phyloP scores from a whole-genome alignment of 30 jellyfish, hydroid and myxozoan species.

The Pelagia noctiluca region DNA sequence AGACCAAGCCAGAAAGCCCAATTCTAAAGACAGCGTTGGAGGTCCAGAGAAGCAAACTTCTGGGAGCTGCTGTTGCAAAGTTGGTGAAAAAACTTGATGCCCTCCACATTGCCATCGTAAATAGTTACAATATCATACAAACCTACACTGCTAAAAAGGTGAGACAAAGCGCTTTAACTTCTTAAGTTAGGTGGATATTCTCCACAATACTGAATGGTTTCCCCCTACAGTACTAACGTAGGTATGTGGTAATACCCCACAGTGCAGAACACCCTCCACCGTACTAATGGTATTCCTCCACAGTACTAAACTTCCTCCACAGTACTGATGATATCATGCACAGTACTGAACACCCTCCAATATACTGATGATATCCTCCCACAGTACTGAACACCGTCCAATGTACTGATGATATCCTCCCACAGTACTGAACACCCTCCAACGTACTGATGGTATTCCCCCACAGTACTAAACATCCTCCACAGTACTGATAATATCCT shows the following conservation, averaged over 20 bases:
- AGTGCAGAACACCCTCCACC: background rate
- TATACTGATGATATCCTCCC: too few relatives aligned
- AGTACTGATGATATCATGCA: too few relatives aligned
- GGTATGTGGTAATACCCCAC: background rate
- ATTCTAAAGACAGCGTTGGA: background rate
- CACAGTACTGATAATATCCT: too few relatives aligned
- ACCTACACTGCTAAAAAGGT: constrained; percentile 62
- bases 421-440: too few relatives aligned
- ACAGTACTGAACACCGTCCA: too few relatives aligned
- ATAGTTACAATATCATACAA: constrained; percentile 50
- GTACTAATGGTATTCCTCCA: background rate
- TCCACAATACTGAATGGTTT: constrained; percentile 14
- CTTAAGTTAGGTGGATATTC: background rate
- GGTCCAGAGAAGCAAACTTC: constrained; percentile 6
- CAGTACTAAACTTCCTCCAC: background rate
- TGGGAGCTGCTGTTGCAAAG: constrained; percentile 80
- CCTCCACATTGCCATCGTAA: constrained; percentile 42
- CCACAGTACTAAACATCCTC: too few relatives aligned
- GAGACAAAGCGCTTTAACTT: background rate
- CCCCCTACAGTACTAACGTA: background rate
- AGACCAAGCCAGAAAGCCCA: constrained; percentile 77
- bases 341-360: too few relatives aligned
- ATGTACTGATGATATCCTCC: too few relatives aligned
- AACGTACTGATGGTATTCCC: too few relatives aligned
- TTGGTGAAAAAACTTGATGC: constrained; percentile 50